Percentiles rank a stretch among this genome's conserved stretches.
phyloP scores from a whole-genome alignment of 2,113 vertebrate species.

The Fregetta grallaria region DNA sequence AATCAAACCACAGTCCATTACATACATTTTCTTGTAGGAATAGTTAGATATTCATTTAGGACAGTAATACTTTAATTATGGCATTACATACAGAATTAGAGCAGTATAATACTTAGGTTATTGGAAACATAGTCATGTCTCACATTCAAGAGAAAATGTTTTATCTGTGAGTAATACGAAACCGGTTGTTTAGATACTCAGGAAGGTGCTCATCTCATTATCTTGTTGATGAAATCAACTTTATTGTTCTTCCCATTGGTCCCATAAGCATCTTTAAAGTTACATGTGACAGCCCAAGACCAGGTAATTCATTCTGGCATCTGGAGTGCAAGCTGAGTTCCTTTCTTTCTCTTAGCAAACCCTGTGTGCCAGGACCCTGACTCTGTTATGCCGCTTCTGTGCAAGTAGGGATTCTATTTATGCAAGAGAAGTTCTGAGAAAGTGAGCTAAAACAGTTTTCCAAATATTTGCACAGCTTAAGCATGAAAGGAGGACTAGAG shows the following conservation, averaged over 20 bases:
- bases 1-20: background rate
- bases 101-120: background rate
- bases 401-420: background rate
- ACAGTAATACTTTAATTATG: background rate
- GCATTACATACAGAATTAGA: background rate
- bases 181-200: background rate
- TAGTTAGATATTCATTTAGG: background rate
- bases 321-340: background rate
- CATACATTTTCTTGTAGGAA: background rate
- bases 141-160: background rate
- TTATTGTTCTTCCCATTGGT: background rate
- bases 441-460: slow-evolving; percentile 2
- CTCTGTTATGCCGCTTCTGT: background rate
- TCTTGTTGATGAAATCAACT: background rate
- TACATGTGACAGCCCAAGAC: background rate
- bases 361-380: background rate
- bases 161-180: background rate
- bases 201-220: background rate
- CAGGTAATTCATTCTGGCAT: background rate
- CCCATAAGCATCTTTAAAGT: background rate
- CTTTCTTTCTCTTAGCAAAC: background rate
- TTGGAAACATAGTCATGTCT: background rate
- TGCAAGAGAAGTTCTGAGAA: background rate
- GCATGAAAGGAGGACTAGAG: background rate
- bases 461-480: background rate